A percentile compares a stretch with the other conserved stretches of the same genome.
These are phyloP conservation scores for Synanthedon myopaeformis DNA, from an alignment of 2,888 invertebrate species.

Conservation along the genomic window DNA sequence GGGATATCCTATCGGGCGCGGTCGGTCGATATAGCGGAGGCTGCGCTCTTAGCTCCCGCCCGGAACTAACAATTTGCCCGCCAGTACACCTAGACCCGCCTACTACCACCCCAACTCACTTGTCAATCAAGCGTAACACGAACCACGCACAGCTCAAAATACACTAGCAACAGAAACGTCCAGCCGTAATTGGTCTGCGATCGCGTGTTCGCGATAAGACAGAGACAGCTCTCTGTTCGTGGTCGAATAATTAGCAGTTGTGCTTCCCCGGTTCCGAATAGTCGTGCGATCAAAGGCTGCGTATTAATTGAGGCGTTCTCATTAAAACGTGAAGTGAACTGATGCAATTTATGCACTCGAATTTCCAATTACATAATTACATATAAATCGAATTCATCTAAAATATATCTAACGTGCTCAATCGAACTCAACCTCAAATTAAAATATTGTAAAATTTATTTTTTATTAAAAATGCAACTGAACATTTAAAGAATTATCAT, in stretches of 20 bases:
- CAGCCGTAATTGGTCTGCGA: not conserved
- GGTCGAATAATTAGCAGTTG: constrained; percentile 10
- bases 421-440: too few species aligned
- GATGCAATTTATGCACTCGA: not conserved
- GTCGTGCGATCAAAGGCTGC: constrained; percentile 11
- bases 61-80: constrained; percentile 17
- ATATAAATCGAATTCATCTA: too few species aligned
- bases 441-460: too few species aligned
- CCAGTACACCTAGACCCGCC: not conserved
- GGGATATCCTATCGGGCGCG: constrained; percentile 30
- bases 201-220: not conserved
- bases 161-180: not conserved
- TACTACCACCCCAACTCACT: not conserved
- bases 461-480: too few species aligned
- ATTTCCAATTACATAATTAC: too few species aligned
- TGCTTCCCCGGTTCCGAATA: constrained; percentile 3
- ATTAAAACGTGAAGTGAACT: constrained; percentile 13
- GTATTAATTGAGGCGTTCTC: constrained; percentile 7
- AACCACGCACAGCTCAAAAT: not conserved
- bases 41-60: constrained; percentile 44
- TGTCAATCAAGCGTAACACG: not conserved
- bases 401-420: too few species aligned
- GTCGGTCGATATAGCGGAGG: constrained; percentile 54
- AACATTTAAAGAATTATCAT: too few species aligned
- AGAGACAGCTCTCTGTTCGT: constrained; percentile 5